Conservation (phyloP, 2,113 vertebrate species). For the Eidolon helvum region DNA sequence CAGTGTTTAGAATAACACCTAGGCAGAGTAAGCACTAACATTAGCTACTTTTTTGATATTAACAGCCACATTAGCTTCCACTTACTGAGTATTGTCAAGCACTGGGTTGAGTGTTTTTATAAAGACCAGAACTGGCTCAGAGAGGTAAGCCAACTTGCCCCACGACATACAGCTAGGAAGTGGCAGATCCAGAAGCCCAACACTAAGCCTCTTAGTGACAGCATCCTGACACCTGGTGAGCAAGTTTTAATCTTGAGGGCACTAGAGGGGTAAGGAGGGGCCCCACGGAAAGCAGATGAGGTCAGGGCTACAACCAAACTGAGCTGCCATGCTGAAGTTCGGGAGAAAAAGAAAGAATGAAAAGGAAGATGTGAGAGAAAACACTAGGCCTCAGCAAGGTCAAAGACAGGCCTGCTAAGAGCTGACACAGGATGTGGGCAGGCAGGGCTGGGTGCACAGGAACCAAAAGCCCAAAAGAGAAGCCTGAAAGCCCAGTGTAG, state of each 20-base stretch:
- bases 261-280: not conserved
- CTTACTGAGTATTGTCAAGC: not conserved
- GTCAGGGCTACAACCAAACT: not conserved
- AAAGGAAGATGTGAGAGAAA: not conserved
- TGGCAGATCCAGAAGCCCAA: not conserved
- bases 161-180: not conserved
- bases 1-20: not conserved
- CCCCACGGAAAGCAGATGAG: not conserved
- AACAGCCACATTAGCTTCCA: not conserved
- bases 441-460: not conserved
- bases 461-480: not conserved
- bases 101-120: not conserved
- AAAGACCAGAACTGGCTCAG: not conserved
- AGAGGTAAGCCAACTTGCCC: not conserved
- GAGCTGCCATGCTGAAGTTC: not conserved
- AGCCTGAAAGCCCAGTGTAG: accelerated
- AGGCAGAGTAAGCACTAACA: not conserved
- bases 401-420: not conserved
- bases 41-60: not conserved
- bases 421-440: not conserved
- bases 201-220: not conserved
- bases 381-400: not conserved
- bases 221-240: not conserved
- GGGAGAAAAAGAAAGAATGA: not conserved
- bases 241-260: not conserved